These are phyloP conservation scores for Euleptes europaea DNA, from an alignment of 2,113 vertebrate genomes.

Conservation along the genomic window DNA sequence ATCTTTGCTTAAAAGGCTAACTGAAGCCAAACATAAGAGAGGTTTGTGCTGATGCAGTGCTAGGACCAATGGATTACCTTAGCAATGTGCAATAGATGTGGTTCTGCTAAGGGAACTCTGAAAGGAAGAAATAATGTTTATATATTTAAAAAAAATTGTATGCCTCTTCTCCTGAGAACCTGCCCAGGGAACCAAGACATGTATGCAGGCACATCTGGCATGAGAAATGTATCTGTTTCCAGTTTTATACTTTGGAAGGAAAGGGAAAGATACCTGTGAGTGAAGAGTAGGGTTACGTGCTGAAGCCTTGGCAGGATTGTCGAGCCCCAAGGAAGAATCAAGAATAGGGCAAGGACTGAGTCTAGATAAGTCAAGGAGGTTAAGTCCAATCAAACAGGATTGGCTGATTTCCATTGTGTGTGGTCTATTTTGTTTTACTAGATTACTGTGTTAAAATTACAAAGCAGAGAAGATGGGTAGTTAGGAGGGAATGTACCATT, in stretches of 20 bases:
- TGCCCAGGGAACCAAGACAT: no score
- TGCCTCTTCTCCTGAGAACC: no score
- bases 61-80: not conserved
- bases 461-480: no score
- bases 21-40: not conserved
- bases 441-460: no score
- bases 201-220: not conserved
- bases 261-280: not conserved
- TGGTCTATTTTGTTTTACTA: no score
- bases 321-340: not conserved
- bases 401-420: not conserved
- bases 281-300: not conserved
- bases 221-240: not conserved
- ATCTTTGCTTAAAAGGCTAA: not conserved
- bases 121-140: not conserved
- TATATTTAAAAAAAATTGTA: no score
- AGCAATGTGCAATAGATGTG: not conserved
- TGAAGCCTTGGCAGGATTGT: not conserved
- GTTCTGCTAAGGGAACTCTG: not conserved
- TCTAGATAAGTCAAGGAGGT: not conserved
- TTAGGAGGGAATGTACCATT: not conserved
- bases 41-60: not conserved
- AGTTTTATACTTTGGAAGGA: not conserved
- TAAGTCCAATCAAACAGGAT: not conserved
- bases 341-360: not conserved